A percentile compares a stretch with the other conserved stretches of the same genome.
Evolutionary conservation across 2,888 invertebrate genomes (phyloP).

Genomic region (Adineta ricciae): DNA sequence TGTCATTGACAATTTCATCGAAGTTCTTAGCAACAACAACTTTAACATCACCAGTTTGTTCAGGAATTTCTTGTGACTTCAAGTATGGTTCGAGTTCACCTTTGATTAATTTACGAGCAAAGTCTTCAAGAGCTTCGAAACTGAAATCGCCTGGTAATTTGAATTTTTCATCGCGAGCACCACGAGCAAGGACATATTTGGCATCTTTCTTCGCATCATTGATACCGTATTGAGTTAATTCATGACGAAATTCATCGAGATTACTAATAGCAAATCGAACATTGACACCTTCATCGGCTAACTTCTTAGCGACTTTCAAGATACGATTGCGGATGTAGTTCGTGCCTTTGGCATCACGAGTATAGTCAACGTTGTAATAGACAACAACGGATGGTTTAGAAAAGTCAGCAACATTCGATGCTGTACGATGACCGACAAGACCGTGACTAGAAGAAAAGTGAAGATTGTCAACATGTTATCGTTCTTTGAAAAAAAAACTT

Average conservation of each 20-base stretch:
- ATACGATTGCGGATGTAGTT: conserved; percentile 60
- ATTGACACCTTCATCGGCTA: conserved; percentile 53
- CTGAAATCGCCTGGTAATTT: conserved; percentile 79
- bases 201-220: conserved; percentile 63
- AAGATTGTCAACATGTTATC: too few species aligned
- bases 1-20: conserved; percentile 78
- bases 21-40: conserved; percentile 94
- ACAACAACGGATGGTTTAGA: conserved; percentile 76
- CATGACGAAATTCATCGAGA: conserved; percentile 83
- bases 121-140: conserved; percentile 70
- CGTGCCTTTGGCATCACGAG: conserved; percentile 78
- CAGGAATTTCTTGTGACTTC: conserved; percentile 87
- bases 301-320: conserved; percentile 72
- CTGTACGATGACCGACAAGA: conserved; percentile 76
- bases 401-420: conserved; percentile 74
- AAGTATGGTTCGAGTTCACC: conserved; percentile 77
- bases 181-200: conserved; percentile 72
- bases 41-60: conserved; percentile 61
- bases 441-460: conserved; percentile 57
- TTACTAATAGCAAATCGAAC: conserved; percentile 79
- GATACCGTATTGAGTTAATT: conserved; percentile 79
- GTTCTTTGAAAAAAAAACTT: conserved; percentile 51
- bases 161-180: conserved; percentile 75
- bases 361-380: conserved; percentile 86
- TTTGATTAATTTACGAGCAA: conserved; percentile 70